phyloP scores from a whole-genome alignment of 2,113 vertebrate genomes.

The Elanus axillaris region DNA sequence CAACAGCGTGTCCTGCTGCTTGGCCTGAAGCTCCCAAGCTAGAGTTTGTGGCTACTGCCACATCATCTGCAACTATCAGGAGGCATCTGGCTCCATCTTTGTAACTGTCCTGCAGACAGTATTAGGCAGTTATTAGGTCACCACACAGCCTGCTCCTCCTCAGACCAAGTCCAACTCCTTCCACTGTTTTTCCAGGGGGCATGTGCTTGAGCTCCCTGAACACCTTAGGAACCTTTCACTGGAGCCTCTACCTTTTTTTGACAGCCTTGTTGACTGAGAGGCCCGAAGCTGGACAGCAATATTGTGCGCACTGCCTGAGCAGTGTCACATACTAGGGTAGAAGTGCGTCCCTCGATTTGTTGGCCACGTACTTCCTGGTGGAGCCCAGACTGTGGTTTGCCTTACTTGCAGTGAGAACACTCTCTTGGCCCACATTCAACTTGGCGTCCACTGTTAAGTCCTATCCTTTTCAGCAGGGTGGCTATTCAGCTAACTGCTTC shows the following conservation, averaged over 20 bases:
- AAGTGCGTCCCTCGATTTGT: rapidly evolving
- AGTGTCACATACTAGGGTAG: rapidly evolving
- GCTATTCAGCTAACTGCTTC: not conserved
- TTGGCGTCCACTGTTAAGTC: not conserved
- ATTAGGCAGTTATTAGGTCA: not conserved
- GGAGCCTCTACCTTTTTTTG: not conserved
- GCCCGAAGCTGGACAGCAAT: not conserved
- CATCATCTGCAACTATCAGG: not conserved
- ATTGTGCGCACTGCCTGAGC: not conserved
- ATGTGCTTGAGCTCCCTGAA: not conserved
- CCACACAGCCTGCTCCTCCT: not conserved
- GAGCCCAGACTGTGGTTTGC: not conserved
- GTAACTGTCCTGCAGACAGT: not conserved
- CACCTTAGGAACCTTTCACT: not conserved
- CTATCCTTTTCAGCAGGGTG: not conserved
- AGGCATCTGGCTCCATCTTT: not conserved
- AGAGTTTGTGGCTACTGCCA: no score
- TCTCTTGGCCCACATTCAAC: not conserved
- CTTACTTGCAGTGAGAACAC: not conserved
- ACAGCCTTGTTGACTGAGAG: not conserved
- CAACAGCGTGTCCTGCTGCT: not conserved
- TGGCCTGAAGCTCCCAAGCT: not conserved
- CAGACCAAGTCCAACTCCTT: not conserved
- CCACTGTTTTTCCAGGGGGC: not conserved
- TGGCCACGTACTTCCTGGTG: not conserved